A percentile compares a stretch with the other conserved stretches of the same genome.
These are phyloP conservation scores for Carassius carassius DNA, from an alignment of 2,113 vertebrate species.

Conservation along the genomic window DNA sequence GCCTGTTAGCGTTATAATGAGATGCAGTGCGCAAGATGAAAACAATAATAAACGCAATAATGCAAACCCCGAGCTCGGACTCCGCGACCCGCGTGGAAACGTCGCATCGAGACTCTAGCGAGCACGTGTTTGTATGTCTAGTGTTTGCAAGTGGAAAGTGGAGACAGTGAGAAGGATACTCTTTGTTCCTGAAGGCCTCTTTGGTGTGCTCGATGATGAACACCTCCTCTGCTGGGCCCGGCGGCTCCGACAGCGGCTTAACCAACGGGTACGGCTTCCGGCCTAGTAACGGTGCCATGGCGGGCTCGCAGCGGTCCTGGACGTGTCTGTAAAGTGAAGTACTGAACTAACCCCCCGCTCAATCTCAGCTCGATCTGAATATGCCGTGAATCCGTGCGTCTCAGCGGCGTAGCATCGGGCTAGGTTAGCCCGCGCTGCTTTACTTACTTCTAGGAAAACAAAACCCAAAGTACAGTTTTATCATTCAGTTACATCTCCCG, in stretches of 20 bases:
- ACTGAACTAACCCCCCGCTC: neutral
- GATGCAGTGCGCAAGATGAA: slow-evolving; percentile 30
- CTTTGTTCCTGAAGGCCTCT: slow-evolving; percentile 95
- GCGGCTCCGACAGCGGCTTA: slow-evolving; percentile 83
- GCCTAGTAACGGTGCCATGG: slow-evolving; percentile 94
- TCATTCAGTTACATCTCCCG: slow-evolving; percentile 63
- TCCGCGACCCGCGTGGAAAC: neutral
- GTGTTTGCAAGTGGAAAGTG: neutral
- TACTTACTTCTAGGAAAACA: slow-evolving; percentile 64
- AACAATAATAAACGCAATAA: slow-evolving; percentile 7
- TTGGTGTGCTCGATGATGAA: slow-evolving; percentile 90
- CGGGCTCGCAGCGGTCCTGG: slow-evolving; percentile 42
- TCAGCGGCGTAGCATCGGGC: slow-evolving; percentile 58
- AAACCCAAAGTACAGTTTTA: slow-evolving; percentile 65
- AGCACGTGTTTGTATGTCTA: neutral
- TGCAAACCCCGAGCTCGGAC: neutral
- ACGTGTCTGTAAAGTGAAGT: neutral
- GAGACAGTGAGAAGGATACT: slow-evolving; percentile 81
- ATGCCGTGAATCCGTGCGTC: slow-evolving; percentile 17
- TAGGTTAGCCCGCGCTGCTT: slow-evolving; percentile 58
- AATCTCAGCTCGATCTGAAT: slow-evolving; percentile 18
- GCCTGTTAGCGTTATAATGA: slow-evolving; percentile 20
- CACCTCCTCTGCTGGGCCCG: slow-evolving; percentile 82
- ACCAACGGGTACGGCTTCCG: slow-evolving; percentile 91
- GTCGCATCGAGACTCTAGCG: no score